A percentile compares a stretch with the other conserved stretches of the same genome.
These are phyloP conservation scores for Notocelia uddmanniana DNA, from an alignment of 2,888 invertebrate genomes.

Conservation along the genomic window DNA sequence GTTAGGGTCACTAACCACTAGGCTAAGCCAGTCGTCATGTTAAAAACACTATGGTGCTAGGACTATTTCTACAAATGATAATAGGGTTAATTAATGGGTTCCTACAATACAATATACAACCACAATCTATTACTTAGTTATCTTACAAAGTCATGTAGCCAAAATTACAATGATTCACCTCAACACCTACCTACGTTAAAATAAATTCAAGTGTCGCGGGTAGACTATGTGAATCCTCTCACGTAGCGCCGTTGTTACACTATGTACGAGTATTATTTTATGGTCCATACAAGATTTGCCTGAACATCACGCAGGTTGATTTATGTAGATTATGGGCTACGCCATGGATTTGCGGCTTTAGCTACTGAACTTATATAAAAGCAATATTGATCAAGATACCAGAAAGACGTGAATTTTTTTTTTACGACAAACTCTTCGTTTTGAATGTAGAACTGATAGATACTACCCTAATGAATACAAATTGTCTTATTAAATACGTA, in stretches of 20 bases:
- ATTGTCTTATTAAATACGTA: constrained; percentile 3
- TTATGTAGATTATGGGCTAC: constrained; percentile 43
- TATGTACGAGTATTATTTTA: constrained; percentile 27
- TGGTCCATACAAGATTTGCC: constrained; percentile 36
- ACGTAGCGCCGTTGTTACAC: constrained; percentile 9
- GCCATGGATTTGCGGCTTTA: constrained; percentile 31
- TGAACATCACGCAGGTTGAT: constrained; percentile 37
- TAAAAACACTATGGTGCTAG: too few relatives aligned
- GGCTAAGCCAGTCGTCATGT: too few relatives aligned
- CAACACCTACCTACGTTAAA: neutral
- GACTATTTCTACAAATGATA: too few relatives aligned
- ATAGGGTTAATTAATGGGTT: too few relatives aligned
- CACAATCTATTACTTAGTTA: too few relatives aligned
- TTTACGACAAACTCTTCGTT: too few relatives aligned
- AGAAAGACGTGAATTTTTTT: too few relatives aligned
- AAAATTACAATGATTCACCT: too few relatives aligned
- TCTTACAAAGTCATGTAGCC: neutral
- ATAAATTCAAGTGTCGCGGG: neutral
- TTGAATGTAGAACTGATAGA: too few relatives aligned
- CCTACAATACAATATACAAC: too few relatives aligned
- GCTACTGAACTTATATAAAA: constrained; percentile 17
- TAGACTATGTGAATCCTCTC: constrained; percentile 8
- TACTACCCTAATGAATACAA: neutral
- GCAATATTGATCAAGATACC: constrained; percentile 1
- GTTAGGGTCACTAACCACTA: too few relatives aligned